Base-by-base conservation (phyloP, 2,113 vertebrate genomes). In the Arizona elegans region DNA sequence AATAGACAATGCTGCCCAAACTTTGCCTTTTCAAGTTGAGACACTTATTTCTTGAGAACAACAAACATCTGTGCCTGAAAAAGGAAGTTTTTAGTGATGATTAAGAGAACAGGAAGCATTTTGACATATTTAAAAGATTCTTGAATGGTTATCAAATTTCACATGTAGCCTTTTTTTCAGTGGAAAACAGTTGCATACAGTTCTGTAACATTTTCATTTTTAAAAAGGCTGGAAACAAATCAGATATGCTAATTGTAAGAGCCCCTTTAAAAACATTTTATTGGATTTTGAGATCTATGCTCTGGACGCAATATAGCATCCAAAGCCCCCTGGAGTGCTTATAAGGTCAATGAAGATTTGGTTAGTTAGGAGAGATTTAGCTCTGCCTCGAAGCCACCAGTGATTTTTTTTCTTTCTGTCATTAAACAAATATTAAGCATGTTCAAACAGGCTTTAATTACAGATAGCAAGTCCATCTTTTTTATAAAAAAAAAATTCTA, bases 61-160 rank as follows among this genome's bases (percentile, higher is more conserved):
- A 65, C 86, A 92, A 81, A 81, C 33, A 89, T 38, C 88, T 50
- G 17, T 88, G 50, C 10, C 56, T 1, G 1, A 52, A 75, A 92
- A n/a, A 75, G 62, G 52, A 75, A 29, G 21, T 23, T 70, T 75
- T 38, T 92, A 55, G 38, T 81, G 38, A 56, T 92, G 87, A 89
- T 55, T 92, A 89, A 89, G 7, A 15, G 52, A 75, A 47, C 52
- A 89, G 91, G 87, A 92, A 87, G 26, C 62, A 92, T 38, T 92
- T 38, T 55, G 87, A 55, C 24, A 75, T 81, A 75, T 89, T 81
- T 81, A 47, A 89, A 88, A 53, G 54, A 38, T 29, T 88, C 24
- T 52, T 33, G n/a, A 88, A 54, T 29, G 13, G 19, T 58, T 29
- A 70, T 70, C n/a, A 55, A 38, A 92, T 92, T 92, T 58, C 86